Base-by-base conservation (phyloP, 2,113 vertebrate genomes). In the Urocynchramus pylzowi region DNA sequence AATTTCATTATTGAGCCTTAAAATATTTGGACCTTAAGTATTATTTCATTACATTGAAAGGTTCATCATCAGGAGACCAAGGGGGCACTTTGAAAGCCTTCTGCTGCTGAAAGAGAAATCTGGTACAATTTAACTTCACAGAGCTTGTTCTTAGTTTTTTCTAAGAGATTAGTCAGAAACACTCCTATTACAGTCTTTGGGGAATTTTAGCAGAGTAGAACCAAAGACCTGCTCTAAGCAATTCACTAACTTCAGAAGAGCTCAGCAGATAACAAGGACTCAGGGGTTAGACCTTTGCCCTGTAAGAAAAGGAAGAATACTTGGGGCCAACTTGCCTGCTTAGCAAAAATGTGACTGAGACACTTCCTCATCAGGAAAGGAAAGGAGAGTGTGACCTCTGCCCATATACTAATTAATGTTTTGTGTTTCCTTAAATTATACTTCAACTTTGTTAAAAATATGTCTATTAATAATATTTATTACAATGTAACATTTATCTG, bases 251-350 rank as follows among this genome's bases (percentile, higher is more conserved):
- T 91, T 94, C 64, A 92, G 77, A 95, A 64, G 63, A 87, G 27
- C 74, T 95, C 87, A 87, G 63, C 61, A 95, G 61, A 89, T 92
- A 92, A 89, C 69, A 93, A 93, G 77, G 65, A 64, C 82, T 91
- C 65, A 41, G 14, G 59, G 73, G 64, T 52, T 31, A 82, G 74
- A 83, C 63, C 71, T 95, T 87, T 90, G 82, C 42, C 56, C 83
- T 73, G 22, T 15, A 64, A 63, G 41, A 87, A 76, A 52, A 42
- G 18, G 27, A 80, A 57, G n/a, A 90, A 41, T 52, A 61, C 65
- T 87, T 81, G 64, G 37, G 42, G 87, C 59, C 60, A 93, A 63
- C 49, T 89, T 91, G 52, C 56, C 27, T 57, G 3, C 39, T 50
- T 91, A 42, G 47, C 47, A 87, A 89, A 90, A 91, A 59, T 37